Evolutionary conservation across 2,113 vertebrate species (phyloP).

Genomic region (Lanius collurio): DNA sequence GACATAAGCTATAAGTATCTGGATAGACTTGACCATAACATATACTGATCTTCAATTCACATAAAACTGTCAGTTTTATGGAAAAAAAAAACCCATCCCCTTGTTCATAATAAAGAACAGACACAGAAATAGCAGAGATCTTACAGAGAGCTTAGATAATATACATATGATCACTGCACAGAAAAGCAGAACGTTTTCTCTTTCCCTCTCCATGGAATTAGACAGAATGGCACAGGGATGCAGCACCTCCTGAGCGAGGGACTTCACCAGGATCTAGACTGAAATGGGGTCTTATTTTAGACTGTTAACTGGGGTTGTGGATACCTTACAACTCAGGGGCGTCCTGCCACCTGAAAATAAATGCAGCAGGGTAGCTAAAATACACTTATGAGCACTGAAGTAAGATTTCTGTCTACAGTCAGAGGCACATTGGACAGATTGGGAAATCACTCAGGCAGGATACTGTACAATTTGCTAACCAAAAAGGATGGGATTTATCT

Average conservation of each 20-base stretch:
- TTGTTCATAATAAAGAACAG: background rate
- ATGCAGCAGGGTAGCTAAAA: background rate
- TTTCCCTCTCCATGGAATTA: background rate
- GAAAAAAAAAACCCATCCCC: background rate
- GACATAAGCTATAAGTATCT: background rate
- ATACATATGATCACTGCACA: background rate
- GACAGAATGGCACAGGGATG: background rate
- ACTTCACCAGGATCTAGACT: background rate
- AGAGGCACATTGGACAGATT: background rate
- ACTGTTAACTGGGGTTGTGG: accelerated
- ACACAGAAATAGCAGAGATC: background rate
- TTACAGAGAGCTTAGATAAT: background rate
- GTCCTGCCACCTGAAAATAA: background rate
- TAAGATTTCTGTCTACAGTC: background rate
- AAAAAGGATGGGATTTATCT: background rate
- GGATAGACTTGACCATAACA: background rate
- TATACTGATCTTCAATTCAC: background rate
- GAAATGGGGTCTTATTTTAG: background rate
- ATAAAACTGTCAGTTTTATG: background rate
- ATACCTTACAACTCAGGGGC: background rate
- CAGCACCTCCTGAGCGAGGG: background rate
- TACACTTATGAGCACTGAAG: background rate
- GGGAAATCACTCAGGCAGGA: background rate
- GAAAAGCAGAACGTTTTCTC: background rate
- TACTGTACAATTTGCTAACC: background rate